Evolutionary conservation across 2,888 invertebrate species (phyloP), one percentile per base, ranked within the genome.

Genomic region (Charanyca ferruginea): DNA sequence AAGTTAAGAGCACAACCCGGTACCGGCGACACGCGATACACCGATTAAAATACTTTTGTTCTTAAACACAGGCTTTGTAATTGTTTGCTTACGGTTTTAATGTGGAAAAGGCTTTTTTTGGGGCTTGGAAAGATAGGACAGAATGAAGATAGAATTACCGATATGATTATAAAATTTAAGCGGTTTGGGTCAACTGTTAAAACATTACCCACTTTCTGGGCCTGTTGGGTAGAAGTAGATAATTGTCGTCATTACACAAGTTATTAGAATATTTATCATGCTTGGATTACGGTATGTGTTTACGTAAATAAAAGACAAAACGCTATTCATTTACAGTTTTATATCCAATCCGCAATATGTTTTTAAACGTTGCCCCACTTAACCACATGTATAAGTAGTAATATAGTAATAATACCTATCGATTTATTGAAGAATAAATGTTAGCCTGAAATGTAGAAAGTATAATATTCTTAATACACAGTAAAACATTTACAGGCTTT

Each of bases 11-110:
- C 87, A 86, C 87, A 86, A 83, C 79, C 81, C 69, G 84, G 87
- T 87, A 83, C 81, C 71, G 63, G 60, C 77, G 89, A 89, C 94
- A 94, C 94, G 94, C 94, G 89, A 94, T 87, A 83, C 66, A 66
- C 72, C 91, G 90, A 93, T 93, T 93, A 92, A 91, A 85, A 85
- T 78, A 88, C 89, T 84, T 87, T 87, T 86, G 83, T 89, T 89
- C 87, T 89, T 87, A 87, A 90, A 88, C 87, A 87, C 81, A 83
- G 83, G 82, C 89, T 90, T 91, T 87, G 89, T 89, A 90, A 92
- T 91, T 91, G 91, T 90, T 90, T 87, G 85, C 81, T 76, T 71
- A 79, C 64, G 59, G 68, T 59, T 73, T 79, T 65, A 79, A 79
- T 63, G 71, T 71, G 49, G 61, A 53, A 52, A 57, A 52, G 38